A percentile compares a stretch with the other conserved stretches of the same genome.
Conservation (phyloP, 2,113 vertebrate species). For the Mesitornis unicolor region DNA sequence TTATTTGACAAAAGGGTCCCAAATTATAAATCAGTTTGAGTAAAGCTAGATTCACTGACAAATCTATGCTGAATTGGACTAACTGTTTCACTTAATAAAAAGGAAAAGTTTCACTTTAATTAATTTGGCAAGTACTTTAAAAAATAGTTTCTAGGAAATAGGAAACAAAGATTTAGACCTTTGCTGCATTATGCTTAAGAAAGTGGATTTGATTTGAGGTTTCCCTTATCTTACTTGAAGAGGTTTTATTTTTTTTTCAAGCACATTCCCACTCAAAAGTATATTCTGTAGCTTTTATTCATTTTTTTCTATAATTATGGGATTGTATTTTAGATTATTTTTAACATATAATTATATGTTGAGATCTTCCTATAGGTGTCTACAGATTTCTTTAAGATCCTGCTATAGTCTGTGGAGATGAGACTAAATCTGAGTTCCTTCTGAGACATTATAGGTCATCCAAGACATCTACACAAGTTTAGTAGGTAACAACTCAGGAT, state of each 20-base stretch:
- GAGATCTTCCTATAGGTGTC: not conserved
- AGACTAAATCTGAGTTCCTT: not conserved
- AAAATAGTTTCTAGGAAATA: not conserved
- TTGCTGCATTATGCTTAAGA: not conserved
- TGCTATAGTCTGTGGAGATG: not conserved
- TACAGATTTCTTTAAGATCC: not conserved
- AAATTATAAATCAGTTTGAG: not conserved
- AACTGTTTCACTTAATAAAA: not conserved
- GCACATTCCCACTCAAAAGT: not conserved
- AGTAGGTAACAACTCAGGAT: not conserved
- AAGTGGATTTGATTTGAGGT: not conserved
- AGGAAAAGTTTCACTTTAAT: not conserved
- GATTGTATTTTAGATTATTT: not conserved
- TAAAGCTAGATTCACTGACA: not conserved
- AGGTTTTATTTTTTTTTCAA: not conserved
- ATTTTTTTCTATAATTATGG: not conserved
- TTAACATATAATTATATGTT: not conserved
- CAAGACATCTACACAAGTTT: rapidly evolving
- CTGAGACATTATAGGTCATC: not conserved
- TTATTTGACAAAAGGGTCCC: not conserved
- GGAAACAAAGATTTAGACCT: not conserved
- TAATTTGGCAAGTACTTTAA: not conserved
- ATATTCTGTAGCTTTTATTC: not conserved
- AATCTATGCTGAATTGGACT: not conserved
- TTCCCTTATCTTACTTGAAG: not conserved